Percentiles rank a stretch among this genome's conserved stretches.
Evolutionary conservation across 1,140 invertebrate genomes (phyloP).

Genomic region (Solenopsis fugax): DNA sequence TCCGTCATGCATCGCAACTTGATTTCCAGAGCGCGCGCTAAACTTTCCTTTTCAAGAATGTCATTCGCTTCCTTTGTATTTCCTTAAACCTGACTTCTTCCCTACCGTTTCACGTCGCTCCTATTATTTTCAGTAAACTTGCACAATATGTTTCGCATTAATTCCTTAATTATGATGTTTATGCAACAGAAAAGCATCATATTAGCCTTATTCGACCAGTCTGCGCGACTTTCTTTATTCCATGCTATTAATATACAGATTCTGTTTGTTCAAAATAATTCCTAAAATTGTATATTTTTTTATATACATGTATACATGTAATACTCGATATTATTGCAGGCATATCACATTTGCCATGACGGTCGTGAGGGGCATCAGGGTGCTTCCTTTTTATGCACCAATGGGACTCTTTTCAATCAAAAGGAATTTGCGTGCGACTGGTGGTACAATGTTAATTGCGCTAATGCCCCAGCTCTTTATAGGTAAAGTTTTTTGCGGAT

Average conservation of each 20-base stretch:
- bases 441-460: constrained; percentile 97
- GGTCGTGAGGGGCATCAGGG: constrained; percentile 93
- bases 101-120: constrained; percentile 36
- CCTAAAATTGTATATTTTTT: background rate
- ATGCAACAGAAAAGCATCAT: constrained; percentile 15
- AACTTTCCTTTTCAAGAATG: constrained; percentile 78
- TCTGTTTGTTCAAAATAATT: background rate
- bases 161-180: constrained; percentile 34
- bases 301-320: background rate
- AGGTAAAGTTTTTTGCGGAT: constrained; percentile 85
- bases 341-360: constrained; percentile 94
- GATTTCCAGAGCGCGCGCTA: constrained; percentile 61
- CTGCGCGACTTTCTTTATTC: background rate
- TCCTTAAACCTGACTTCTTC: constrained; percentile 40
- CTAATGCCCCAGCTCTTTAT: constrained; percentile 89
- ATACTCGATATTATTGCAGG: constrained; percentile 84
- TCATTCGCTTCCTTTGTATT: constrained; percentile 75
- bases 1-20: constrained; percentile 73
- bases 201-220: constrained; percentile 21
- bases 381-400: constrained; percentile 94
- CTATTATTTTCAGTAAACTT: constrained; percentile 62
- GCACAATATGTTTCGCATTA: constrained; percentile 26
- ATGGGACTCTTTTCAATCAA: constrained; percentile 96
- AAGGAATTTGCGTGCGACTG: constrained; percentile 95
- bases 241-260: background rate